Evolutionary conservation across 2,888 invertebrate species (phyloP).

Genomic region (Anorthoa munda): DNA sequence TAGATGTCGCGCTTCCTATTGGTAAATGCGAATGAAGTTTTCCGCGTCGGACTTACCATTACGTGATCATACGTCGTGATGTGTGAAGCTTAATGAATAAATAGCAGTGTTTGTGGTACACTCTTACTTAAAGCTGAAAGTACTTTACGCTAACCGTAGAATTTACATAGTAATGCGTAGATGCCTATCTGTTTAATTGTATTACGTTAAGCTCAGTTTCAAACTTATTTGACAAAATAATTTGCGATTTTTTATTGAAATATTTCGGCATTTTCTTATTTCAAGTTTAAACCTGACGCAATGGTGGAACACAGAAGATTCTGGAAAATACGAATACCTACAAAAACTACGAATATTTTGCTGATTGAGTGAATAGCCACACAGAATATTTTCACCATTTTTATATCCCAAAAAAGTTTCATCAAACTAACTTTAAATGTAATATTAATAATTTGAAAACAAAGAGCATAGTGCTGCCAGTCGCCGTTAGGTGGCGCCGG

Average conservation of each 20-base stretch:
- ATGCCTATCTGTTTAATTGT: slow-evolving; percentile 45
- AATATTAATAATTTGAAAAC: slow-evolving; percentile 43
- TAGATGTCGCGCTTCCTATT: slow-evolving; percentile 87
- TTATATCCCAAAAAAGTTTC: slow-evolving; percentile 2
- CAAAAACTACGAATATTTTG: not conserved
- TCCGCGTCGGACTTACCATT: slow-evolving; percentile 69
- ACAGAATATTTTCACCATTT: not conserved
- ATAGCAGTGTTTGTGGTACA: slow-evolving; percentile 46
- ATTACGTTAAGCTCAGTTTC: slow-evolving; percentile 10
- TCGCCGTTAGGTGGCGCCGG: slow-evolving; percentile 64
- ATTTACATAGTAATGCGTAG: slow-evolving; percentile 48
- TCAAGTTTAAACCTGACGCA: not conserved
- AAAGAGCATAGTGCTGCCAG: slow-evolving; percentile 40
- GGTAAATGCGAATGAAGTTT: slow-evolving; percentile 69
- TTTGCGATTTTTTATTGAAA: not conserved
- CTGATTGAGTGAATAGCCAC: not conserved
- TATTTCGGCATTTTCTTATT: not conserved
- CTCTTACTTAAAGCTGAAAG: slow-evolving; percentile 41
- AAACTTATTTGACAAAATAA: slow-evolving; percentile 22
- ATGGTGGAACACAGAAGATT: not conserved
- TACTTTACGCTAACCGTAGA: slow-evolving; percentile 40
- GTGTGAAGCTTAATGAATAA: slow-evolving; percentile 69
- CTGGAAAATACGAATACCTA: not conserved
- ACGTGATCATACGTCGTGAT: slow-evolving; percentile 68
- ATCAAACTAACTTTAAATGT: slow-evolving; percentile 17